Percentiles rank a stretch among this genome's conserved stretches.
phyloP scores from a whole-genome alignment of 1,140 invertebrate species.

The Diachasmimorpha longicaudata region DNA sequence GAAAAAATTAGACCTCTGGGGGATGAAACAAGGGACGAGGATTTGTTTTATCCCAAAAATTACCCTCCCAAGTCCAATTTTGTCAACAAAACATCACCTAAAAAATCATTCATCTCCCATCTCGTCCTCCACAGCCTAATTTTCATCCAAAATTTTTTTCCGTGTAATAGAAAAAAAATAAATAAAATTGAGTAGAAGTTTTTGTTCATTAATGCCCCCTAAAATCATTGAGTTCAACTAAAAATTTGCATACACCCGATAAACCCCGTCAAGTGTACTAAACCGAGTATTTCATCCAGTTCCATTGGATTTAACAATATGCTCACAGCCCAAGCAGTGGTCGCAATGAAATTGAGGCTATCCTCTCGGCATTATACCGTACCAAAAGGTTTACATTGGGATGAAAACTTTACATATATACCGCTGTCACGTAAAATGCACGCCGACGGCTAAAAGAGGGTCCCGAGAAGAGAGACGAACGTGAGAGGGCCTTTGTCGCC shows the following conservation, averaged over 20 bases:
- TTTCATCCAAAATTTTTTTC: no score
- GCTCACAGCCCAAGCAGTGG: background rate
- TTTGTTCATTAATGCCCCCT: no score
- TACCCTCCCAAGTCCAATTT: no score
- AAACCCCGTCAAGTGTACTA: background rate
- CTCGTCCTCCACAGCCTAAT: no score
- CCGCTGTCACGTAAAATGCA: background rate
- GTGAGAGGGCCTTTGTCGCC: slow-evolving; percentile 42
- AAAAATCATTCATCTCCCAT: no score
- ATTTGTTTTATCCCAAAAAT: no score
- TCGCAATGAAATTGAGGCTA: background rate
- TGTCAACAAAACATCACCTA: no score
- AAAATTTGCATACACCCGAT: background rate
- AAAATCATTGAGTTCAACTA: background rate
- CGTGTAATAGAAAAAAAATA: no score
- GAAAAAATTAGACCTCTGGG: no score
- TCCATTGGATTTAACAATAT: background rate
- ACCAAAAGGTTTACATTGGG: background rate
- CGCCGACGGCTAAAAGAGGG: background rate
- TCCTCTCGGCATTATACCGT: background rate
- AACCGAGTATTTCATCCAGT: background rate
- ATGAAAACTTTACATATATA: background rate
- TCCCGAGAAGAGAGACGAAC: background rate
- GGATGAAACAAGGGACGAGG: no score
- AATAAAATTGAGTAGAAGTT: no score